These are phyloP conservation scores for Pangasius djambal DNA, from an alignment of 2,797 vertebrate genomes.

Conservation along the genomic window DNA sequence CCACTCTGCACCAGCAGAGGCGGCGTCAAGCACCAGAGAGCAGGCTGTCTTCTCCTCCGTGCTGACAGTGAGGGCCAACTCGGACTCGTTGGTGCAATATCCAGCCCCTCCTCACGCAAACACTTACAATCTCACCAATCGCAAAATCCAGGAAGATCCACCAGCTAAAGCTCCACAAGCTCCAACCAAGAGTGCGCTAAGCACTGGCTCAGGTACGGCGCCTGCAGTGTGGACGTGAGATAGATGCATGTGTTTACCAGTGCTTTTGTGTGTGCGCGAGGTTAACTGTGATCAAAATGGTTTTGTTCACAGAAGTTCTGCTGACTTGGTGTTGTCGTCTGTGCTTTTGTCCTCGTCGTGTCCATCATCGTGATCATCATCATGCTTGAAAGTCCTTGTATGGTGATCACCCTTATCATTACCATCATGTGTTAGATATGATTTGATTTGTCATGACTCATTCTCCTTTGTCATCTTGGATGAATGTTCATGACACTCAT, in stretches of 20 bases:
- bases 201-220: constrained; percentile 79
- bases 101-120: constrained; percentile 69
- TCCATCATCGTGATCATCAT: constrained; percentile 55
- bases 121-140: constrained; percentile 74
- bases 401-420: constrained; percentile 24
- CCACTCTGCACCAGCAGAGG: constrained; percentile 46
- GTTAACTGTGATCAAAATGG: constrained; percentile 7
- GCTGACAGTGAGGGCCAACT: constrained; percentile 65
- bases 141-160: constrained; percentile 69
- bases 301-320: constrained; percentile 37
- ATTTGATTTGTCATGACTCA: constrained; percentile 5
- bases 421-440: constrained; percentile 16
- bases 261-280: not conserved
- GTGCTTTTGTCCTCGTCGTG: constrained; percentile 37
- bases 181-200: constrained; percentile 62
- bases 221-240: not conserved
- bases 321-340: constrained; percentile 25
- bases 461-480: constrained; percentile 23
- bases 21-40: constrained; percentile 61
- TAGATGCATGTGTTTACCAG: not conserved
- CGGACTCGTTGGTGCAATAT: constrained; percentile 68
- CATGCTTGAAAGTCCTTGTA: constrained; percentile 7
- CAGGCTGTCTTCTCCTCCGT: constrained; percentile 69
- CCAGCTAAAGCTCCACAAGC: constrained; percentile 63
- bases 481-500: constrained; percentile 6